These are phyloP conservation scores for Anoplopoma fimbria DNA, from an alignment of 2,113 vertebrate species.

Conservation along the genomic window DNA sequence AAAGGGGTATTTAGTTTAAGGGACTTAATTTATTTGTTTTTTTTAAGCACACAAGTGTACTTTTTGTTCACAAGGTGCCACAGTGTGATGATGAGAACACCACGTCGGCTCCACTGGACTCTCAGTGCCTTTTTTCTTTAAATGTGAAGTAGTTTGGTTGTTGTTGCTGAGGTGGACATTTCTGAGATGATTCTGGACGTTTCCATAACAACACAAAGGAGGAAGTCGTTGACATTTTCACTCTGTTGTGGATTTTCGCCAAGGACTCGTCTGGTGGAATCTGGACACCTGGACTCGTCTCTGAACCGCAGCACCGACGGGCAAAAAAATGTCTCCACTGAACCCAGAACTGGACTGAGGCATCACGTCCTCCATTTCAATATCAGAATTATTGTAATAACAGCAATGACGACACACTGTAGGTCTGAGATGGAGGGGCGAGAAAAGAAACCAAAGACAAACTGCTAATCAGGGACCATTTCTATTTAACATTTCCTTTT, in stretches of 20 bases:
- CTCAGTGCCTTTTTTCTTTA: no score
- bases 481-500: conserved; percentile 14
- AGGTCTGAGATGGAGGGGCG: neutral
- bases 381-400: neutral
- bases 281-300: neutral
- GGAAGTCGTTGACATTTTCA: neutral
- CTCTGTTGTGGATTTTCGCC: neutral
- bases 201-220: neutral
- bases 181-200: neutral
- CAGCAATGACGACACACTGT: neutral
- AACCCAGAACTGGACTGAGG: neutral
- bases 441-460: conserved; percentile 43
- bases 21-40: conserved; percentile 40
- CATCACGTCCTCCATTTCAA: neutral
- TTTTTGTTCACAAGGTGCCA: neutral
- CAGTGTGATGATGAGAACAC: neutral
- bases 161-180: neutral
- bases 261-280: neutral
- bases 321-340: neutral
- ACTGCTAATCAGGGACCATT: conserved; percentile 44
- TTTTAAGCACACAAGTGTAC: conserved; percentile 1
- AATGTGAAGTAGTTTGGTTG: conserved; percentile 41
- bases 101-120: neutral
- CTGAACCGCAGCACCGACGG: neutral
- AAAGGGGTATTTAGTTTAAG: conserved; percentile 6